Evolutionary conservation across 2,113 vertebrate genomes (phyloP), one percentile per base, ranked within the genome.

Genomic region (Cyanocitta stelleri): DNA sequence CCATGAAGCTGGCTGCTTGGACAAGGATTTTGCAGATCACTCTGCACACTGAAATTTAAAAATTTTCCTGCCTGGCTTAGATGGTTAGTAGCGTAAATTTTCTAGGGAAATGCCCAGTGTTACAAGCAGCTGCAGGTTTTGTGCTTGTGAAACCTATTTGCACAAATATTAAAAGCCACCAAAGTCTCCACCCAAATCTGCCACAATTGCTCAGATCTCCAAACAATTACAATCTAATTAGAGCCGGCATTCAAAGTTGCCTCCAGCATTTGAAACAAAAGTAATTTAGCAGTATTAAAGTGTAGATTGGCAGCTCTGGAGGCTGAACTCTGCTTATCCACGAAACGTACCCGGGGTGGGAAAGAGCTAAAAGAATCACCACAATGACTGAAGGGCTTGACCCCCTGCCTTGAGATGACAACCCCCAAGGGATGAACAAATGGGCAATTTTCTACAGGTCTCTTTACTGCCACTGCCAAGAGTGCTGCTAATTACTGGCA

Each of bases 241-340:
- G 95, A 95, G 37, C 61, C 15, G 30, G 93, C 95, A 94, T 95
- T 96, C 84, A 74, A 75, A 94, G 88, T 96, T 93, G 96, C 96
- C 96, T 97, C 92, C 91, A 96, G 96, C 95, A 74, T 88, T 94
- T 86, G 95, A 93, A 97, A 96, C 94, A 96, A 87, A 96, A 96
- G 96, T 96, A 93, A 97, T 97, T 97, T 96, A 94, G 89, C 3
- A 41, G 72, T 96, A 96, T 96, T 97, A 96, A 96, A 95, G 80
- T 51, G 78, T 74, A 68, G 96, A 96, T 93, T 96, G 96, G 97
- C 97, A 96, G 94, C 72, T 96, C 92, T 83, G 76, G 78, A 91
- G 89, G 88, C 91, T 81, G 93, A 93, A 93, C 69, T 89, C 7
- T 3, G 66, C 87, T 96, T 95, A 87, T 72, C 68, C 2, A 0